Base-by-base conservation (phyloP, 2,888 invertebrate species). In the Synergus laeviventris region DNA sequence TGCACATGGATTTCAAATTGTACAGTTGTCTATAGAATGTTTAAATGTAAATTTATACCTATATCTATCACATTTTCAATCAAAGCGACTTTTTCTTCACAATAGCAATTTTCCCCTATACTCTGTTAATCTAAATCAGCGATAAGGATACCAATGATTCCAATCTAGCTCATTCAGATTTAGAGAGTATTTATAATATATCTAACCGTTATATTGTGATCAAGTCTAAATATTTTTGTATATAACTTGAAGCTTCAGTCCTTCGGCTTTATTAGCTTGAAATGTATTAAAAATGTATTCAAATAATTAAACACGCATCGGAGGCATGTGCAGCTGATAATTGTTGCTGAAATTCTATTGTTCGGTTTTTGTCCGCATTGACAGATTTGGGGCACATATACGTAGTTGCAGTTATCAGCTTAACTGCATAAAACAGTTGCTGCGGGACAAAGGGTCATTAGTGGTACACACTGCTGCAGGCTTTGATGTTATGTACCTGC, bases 391-490 rank as follows among this genome's bases (percentile, higher is more conserved):
- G 42, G 39, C 49, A 61, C 60, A 39, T 45, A 66, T 45, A 66
- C 76, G 76, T n/a, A 75, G 74, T 76, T 64, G 81, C 75, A 64
- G 54, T 77, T 76, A 76, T 75, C 60, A 73, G 78, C 74, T 66
- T 66, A 66, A 66, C 66, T 66, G 45, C 31, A 70, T 36, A 70
- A 70, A 70, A 70, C 45, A 70, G 45, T 49, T 70, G 24, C 49
- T 45, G 49, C 76, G 77, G 75, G 76, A 81, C 81, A 82, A 84
- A 83, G 81, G 84, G 66, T 78, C 80, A 79, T 83, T 81, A 77
- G 76, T 77, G 73, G 77, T 60, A 74, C 49, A 61, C 62, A 73
- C 60, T 79, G 75, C 74, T 60, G 76, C 62, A 75, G 77, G 21
- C 60, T 61, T 18, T 59, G 45, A 79, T 75, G 79, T 75, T 80